Evolutionary conservation across 2,797 vertebrate genomes (phyloP), one percentile per base, ranked within the genome.

Genomic region (Carduelis carduelis): DNA sequence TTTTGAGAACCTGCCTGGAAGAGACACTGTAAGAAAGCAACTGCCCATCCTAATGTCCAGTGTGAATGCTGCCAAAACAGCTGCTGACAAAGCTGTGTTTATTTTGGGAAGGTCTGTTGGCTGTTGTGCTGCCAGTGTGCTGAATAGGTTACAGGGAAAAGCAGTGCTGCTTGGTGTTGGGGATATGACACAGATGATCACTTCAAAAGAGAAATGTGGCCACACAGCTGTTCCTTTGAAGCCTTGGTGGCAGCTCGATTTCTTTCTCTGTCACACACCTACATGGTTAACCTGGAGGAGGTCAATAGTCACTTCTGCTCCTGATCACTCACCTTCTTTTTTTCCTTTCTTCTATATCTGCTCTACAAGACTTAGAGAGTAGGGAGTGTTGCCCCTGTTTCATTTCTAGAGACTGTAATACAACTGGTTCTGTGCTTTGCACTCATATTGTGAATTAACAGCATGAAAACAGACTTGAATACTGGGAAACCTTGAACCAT

Each of bases 31-130:
- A 72, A 68, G 80, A 75, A 84, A 82, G 39, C 68, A 90, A 78
- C 64, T 59, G 75, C 68, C 83, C 52, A 47, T 81, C 59, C 72
- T 78, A 28, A 71, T 15, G 68, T 77, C 79, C 50, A 34, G 11
- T 21, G n/a, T 53, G 57, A 87, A 59, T 46, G 26, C 66, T 93
- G 83, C 89, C 78, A 75, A 61, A 79, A 60, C 71, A 86, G 79
- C 60, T 90, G 80, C 65, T 92, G 82, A 79, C 32, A 91, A 83
- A 91, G 43, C 95, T 83, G 46, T 82, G 82, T 83, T 90, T 89
- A 89, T 96, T 95, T 96, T 75, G 46, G 71, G 61, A 90, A 92
- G 41, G 24, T 89, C 74, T 83, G 46, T 55, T 87, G 37, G 76
- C 82, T 60, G 32, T 64, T 96, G 82, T 75, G 50, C 89, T 95